Conservation (phyloP, 2,797 vertebrate genomes). For the Microctenopoma steveboyesi region DNA sequence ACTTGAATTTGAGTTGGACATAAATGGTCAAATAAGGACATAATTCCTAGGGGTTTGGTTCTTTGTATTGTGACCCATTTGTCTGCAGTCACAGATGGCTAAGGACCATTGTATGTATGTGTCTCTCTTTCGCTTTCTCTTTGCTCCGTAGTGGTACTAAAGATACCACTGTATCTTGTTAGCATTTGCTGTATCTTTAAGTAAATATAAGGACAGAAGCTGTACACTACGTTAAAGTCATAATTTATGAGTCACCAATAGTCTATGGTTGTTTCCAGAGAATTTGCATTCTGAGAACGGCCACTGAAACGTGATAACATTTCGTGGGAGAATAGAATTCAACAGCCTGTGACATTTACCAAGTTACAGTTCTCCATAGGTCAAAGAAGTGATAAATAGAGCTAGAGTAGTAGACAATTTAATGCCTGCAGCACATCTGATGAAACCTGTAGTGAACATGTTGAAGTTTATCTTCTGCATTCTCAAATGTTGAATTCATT, state of each 20-base stretch:
- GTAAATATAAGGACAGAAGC: conserved; percentile 36
- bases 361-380: conserved; percentile 19
- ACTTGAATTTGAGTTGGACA: not conserved
- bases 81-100: not conserved
- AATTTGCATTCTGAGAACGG: conserved; percentile 39
- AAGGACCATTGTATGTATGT: not conserved
- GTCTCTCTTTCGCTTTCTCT: not conserved
- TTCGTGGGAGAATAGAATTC: conserved; percentile 17
- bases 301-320: conserved; percentile 34
- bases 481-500: not conserved
- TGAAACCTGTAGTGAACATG: not conserved
- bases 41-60: not conserved
- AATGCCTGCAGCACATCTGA: conserved; percentile 10
- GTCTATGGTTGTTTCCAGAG: conserved; percentile 1
- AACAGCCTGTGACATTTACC: conserved; percentile 28
- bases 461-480: not conserved
- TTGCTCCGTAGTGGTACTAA: not conserved
- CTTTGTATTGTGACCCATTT: not conserved
- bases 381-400: conserved; percentile 22
- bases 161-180: not conserved
- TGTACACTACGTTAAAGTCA: conserved; percentile 31
- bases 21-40: not conserved
- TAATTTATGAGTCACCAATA: conserved; percentile 47
- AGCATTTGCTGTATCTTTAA: conserved; percentile 31
- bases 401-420: conserved; percentile 12